These are phyloP conservation scores for Galerucella pusilla DNA, from an alignment of 2,888 invertebrate species.

Conservation along the genomic window DNA sequence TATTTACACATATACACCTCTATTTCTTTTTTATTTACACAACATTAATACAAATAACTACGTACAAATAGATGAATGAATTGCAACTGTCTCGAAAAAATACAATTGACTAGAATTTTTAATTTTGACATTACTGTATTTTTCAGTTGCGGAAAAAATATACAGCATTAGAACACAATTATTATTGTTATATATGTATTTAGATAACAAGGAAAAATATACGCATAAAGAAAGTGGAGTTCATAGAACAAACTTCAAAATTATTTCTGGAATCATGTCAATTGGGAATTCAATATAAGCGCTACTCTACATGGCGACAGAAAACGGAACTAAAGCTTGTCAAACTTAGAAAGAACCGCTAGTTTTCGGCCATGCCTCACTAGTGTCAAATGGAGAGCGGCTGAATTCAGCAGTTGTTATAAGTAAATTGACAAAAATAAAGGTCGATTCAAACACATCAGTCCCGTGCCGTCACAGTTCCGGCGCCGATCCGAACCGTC, in stretches of 20 bases:
- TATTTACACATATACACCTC: conserved; percentile 56
- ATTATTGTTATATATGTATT: not conserved
- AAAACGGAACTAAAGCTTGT: too few relatives aligned
- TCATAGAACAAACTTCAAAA: not conserved
- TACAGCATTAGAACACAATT: not conserved
- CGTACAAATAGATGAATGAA: conserved; percentile 9
- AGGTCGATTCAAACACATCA: too few relatives aligned
- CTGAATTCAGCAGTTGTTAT: too few relatives aligned
- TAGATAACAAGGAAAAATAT: not conserved
- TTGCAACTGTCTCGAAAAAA: conserved; percentile 27
- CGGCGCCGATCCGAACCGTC: too few relatives aligned
- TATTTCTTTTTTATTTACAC: conserved; percentile 47
- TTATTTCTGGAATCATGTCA: too few relatives aligned
- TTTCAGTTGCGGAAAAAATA: not conserved
- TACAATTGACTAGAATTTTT: conserved; percentile 42
- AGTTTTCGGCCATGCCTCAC: too few relatives aligned
- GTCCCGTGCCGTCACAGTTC: too few relatives aligned
- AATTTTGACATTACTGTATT: conserved; percentile 7
- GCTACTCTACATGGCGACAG: too few relatives aligned
- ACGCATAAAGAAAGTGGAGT: not conserved
- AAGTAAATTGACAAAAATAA: too few relatives aligned
- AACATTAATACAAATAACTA: conserved; percentile 35
- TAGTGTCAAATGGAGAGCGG: too few relatives aligned
- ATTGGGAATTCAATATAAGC: too few relatives aligned
- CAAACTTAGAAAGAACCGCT: too few relatives aligned